Evolutionary conservation across 2,797 vertebrate genomes (phyloP).

Genomic region (Bovichtus variegatus): DNA sequence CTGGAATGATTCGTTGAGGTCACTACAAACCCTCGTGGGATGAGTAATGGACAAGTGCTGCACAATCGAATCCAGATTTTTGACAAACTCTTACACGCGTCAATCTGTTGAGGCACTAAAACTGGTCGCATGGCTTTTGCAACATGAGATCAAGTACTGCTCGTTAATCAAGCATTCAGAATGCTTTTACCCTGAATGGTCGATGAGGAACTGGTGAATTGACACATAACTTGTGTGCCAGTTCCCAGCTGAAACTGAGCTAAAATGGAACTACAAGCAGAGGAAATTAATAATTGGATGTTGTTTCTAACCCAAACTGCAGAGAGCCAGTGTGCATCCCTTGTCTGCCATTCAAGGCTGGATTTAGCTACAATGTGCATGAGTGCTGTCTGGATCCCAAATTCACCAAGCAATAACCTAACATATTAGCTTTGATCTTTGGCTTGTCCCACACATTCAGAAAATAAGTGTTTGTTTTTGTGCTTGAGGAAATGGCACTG

Average conservation of each 20-base stretch:
- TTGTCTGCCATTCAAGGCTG: slow-evolving; percentile 16
- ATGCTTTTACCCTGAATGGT: neutral
- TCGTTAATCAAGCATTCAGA: slow-evolving; percentile 22
- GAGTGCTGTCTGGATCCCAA: neutral
- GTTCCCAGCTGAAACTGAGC: slow-evolving; percentile 12
- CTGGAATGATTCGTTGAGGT: slow-evolving; percentile 40
- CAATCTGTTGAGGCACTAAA: slow-evolving; percentile 30
- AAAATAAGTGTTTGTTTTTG: neutral
- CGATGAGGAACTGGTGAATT: slow-evolving; percentile 26
- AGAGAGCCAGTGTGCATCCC: neutral
- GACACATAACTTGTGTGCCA: slow-evolving; percentile 13
- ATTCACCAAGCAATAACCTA: slow-evolving; percentile 30
- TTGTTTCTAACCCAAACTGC: slow-evolving; percentile 10
- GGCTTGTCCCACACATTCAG: neutral
- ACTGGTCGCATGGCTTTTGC: slow-evolving; percentile 2
- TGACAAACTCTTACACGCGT: slow-evolving; percentile 10
- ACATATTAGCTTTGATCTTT: slow-evolving; percentile 30
- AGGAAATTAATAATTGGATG: slow-evolving; percentile 34
- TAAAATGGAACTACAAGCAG: slow-evolving; percentile 15
- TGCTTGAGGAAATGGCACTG: neutral
- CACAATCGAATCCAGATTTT: slow-evolving; percentile 38
- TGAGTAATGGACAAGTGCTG: slow-evolving; percentile 53
- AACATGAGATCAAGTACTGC: slow-evolving; percentile 34
- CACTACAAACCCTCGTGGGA: slow-evolving; percentile 44
- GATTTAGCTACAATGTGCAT: neutral